Evolutionary conservation across 2,113 vertebrate species (phyloP), one percentile per base, ranked within the genome.

Genomic region (Hipposideros armiger): DNA sequence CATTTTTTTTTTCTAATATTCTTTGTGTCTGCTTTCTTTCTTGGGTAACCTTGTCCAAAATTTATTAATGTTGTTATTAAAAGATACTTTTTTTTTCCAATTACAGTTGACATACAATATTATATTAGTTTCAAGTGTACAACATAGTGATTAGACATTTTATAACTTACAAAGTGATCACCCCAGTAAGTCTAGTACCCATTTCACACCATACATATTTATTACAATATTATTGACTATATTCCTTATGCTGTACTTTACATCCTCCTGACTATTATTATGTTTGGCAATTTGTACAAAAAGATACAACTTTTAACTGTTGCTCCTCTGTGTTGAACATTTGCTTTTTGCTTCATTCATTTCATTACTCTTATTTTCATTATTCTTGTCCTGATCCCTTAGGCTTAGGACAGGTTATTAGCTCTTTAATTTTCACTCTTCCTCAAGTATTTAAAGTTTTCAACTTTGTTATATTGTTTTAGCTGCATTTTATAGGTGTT

Each of bases 341-440:
- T 82, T 83, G 78, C 56, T 73, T 74, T 91, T 36, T 42, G 26
- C 17, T 81, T 52, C n/a, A 66, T 17, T 92, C 50, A 72, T 88
- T 91, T 64, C 32, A 30, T 52, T 93, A n/a, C 47, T 81, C 80
- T 94, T 66, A 28, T 69, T 56, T 67, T 47, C 69, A 83, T 67
- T 67, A 83, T 62, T 74, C 24, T 56, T 74, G 74, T 76, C 16
- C n/a, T 73, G 64, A 87, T 87, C 24, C 64, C n/a, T 81, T 36
- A 73, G 26, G 77, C 19, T 89, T 74, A 74, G 40, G 42, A 60
- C 69, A 66, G 17, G 45, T 74, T 73, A 24, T 54, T 54, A 74
- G 52, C 17, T n/a, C n/a, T 83, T 52, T 58, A 90, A 67, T 80
- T 87, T 92, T 87, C n/a, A 88, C 52, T 72, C 22, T 58, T 70